Evolutionary conservation across 2,797 vertebrate species (phyloP).

Genomic region (Octomys mimax): DNA sequence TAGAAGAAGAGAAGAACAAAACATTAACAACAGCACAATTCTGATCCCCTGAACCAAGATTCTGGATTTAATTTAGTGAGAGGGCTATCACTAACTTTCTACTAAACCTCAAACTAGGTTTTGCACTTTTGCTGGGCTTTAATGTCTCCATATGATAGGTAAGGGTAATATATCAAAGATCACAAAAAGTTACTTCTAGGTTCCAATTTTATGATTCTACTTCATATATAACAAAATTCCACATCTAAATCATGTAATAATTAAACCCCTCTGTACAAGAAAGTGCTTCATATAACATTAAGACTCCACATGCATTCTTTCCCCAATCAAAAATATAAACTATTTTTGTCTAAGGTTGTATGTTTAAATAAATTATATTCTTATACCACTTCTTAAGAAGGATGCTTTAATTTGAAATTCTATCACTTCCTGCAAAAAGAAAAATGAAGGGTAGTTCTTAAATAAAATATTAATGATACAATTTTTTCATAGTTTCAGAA

Average conservation of each 20-base stretch:
- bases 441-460: slow-evolving; percentile 91
- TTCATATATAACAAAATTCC: slow-evolving; percentile 39
- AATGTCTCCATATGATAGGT: neutral
- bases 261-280: neutral
- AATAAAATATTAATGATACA: slow-evolving; percentile 90
- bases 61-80: slow-evolving; percentile 8
- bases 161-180: slow-evolving; percentile 26
- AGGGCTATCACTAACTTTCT: slow-evolving; percentile 13
- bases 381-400: slow-evolving; percentile 88
- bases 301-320: slow-evolving; percentile 73
- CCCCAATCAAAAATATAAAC: neutral
- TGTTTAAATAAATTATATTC: slow-evolving; percentile 86
- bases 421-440: slow-evolving; percentile 88
- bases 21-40: neutral
- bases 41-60: neutral
- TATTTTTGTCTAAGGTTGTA: slow-evolving; percentile 85
- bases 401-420: slow-evolving; percentile 88
- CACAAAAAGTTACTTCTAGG: slow-evolving; percentile 14
- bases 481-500: slow-evolving; percentile 92
- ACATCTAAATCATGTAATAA: slow-evolving; percentile 49
- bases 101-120: neutral
- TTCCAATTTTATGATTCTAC: neutral
- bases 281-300: slow-evolving; percentile 43
- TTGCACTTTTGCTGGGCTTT: neutral
- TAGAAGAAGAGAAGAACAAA: slow-evolving; percentile 53